Evolutionary conservation across 2,888 invertebrate species (phyloP), one percentile per base, ranked within the genome.

Genomic region (Hirtodrosophila confusa): DNA sequence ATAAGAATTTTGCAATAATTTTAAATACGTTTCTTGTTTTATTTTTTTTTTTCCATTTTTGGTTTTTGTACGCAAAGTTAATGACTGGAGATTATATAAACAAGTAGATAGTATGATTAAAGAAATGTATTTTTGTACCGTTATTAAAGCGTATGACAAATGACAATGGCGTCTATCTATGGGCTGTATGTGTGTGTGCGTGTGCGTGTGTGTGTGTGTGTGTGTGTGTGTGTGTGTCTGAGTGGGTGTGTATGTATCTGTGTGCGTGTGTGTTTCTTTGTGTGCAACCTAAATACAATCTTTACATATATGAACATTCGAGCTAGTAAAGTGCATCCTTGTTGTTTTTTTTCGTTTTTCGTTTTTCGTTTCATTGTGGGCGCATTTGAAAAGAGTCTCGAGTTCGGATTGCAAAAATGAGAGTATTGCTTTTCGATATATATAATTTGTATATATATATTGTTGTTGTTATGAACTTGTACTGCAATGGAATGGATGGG

Each of bases 381-480:
- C 77, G 80, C 78, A 89, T 89, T 89, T 89, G 89, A 89, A 89
- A 89, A 90, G 89, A 89, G 90, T 88, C 88, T 90, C 90, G 62
- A n/a, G 23, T 40, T 66, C 48, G 12, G 50, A 24, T 60, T 23
- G 29, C 35, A 33, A 44, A 44, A 63, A 61, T 49, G 62, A 57
- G 51, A 45, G 27, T 5, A 55, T 51, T 51, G 55, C 54, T 66
- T 74, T 69, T 71, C 64, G 12, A 4, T 31, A 37, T 39, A 31
- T 4, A 27, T 5, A 4, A 27, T 27, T 27, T 65, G 1, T 17
- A 17, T 56, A 33, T n/a, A 0, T 12, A 11, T 4, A 24, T 48
- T 27, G 37, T 27, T 71, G 57, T 64, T 51, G 53, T 76, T 76
- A 36, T 48, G 67, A 57, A 17, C 17, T 17, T 17, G 17, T 64